Base-by-base conservation (phyloP, 2,797 vertebrate species). In the Neopelma chrysocephalum region DNA sequence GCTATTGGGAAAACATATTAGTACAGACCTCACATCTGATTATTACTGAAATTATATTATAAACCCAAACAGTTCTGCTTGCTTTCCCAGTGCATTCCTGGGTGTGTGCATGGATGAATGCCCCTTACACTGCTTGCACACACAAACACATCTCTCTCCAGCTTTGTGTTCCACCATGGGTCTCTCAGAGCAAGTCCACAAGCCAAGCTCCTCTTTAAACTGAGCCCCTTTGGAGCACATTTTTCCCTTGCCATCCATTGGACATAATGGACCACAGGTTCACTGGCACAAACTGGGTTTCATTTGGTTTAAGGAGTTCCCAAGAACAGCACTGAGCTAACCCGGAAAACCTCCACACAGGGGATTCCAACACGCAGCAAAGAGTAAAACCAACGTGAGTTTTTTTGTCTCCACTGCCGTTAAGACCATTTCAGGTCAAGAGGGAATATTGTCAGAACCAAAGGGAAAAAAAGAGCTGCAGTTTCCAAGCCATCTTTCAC, bases 361-460 rank as follows among this genome's bases (percentile, higher is more conserved):
- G 17, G 19, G 65, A 69, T 45, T 86, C 88, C 75, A 78, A 42
- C 31, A 57, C 47, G 58, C 40, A 91, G 29, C 25, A 51, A 34
- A 93, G 82, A 73, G 66, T 54, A 76, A 93, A 93, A 86, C 8
- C 53, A 78, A n/a, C 0, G 0, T 15, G 27, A 78, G 31, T 2
- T 53, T 72, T 85, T 87, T 89, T 71, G 54, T n/a, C 73, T 90
- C 56, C 19, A 0, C n/a, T 77, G 58, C 47, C 51, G 51, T 27
- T 90, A 84, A 72, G 70, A 89, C 50, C 72, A 89, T 84, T 90
- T 87, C 86, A 73, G 82, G 90, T 94, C 90, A 96, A 90, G 90
- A 77, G 83, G 62, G 66, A 95, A 75, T 58, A 58, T 8, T 89
- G 65, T 75, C 40, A 65, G 72, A 93, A 90, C 38, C 36, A 76